These are phyloP conservation scores for Diadophis punctatus DNA, from an alignment of 2,113 vertebrate genomes.

Conservation along the genomic window DNA sequence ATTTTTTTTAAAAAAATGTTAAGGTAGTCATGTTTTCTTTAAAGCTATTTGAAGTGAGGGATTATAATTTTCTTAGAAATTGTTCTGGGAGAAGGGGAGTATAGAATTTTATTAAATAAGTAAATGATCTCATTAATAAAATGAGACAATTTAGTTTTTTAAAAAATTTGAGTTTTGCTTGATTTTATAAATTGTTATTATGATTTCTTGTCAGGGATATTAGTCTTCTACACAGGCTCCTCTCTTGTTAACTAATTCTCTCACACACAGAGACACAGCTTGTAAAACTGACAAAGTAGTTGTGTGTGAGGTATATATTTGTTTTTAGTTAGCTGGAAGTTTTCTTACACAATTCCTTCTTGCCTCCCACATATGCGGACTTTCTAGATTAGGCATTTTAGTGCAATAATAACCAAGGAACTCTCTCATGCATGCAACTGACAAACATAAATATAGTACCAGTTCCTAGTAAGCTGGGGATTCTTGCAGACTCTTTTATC, in stretches of 20 bases:
- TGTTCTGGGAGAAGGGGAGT: not conserved
- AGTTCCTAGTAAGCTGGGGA: constrained; percentile 7
- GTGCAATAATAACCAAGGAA: constrained; percentile 34
- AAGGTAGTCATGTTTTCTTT: not conserved
- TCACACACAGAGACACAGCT: not conserved
- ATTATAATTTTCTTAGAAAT: not conserved
- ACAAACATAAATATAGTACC: constrained; percentile 16
- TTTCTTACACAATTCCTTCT: not conserved
- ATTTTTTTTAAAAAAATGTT: not conserved
- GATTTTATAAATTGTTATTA: not conserved
- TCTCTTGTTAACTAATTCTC: not conserved
- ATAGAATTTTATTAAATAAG: not conserved
- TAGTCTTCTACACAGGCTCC: not conserved
- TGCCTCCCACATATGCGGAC: constrained; percentile 19
- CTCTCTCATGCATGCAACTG: not conserved
- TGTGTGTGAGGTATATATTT: not conserved
- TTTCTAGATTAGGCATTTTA: constrained; percentile 19
- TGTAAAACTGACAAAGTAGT: not conserved
- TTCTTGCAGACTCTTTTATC: not conserved
- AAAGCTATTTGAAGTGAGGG: not conserved
- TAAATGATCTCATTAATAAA: not conserved
- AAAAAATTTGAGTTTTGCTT: not conserved
- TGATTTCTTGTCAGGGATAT: not conserved
- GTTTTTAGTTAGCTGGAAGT: not conserved
- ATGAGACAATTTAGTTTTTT: not conserved